Evolutionary conservation across 2,113 vertebrate species (phyloP), one percentile per base, ranked within the genome.

Genomic region (Gadus macrocephalus): DNA sequence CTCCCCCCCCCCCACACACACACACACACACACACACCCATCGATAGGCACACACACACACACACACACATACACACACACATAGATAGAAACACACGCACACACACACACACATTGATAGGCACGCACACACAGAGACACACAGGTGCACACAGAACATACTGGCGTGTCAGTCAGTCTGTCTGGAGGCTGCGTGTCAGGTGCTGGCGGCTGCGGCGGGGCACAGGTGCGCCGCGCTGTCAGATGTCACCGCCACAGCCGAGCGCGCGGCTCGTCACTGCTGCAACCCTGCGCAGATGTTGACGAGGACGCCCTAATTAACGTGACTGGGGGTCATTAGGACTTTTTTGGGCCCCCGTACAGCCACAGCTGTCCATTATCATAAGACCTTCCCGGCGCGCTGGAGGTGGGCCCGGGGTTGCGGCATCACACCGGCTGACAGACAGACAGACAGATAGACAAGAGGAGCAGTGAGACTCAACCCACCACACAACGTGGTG

Each of bases 261-360:
- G 42, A 71, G 80, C 68, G 77, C 75, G 81, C 73, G 67, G 76
- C 76, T 69, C 64, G 60, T 83, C 79, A 83, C 76, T 77, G 73
- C 72, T 81, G 70, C 73, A 74, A 73, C 84, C 84, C 78, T 70
- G 72, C 66, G 74, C 83, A 83, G 79, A 88, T 82, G 59, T 70
- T 73, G 82, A 83, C 42, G 73, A 76, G 72, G 64, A 58, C 72
- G 68, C 70, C 70, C 77, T 82, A 81, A 87, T 87, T 86, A 87
- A 83, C 80, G 67, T 78, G 76, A 81, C 80, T 79, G 75, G 80
- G 80, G 83, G 83, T 82, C 83, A 86, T 87, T 86, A 85, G 77
- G 68, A 71, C 80, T 81, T 88, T 72, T 79, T 80, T 79, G 9
- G 42, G 42, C 42, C 78, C 77, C 71, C 80, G 73, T 64, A 31